Evolutionary conservation across 2,888 invertebrate species (phyloP).

Genomic region (Philaethria dido): DNA sequence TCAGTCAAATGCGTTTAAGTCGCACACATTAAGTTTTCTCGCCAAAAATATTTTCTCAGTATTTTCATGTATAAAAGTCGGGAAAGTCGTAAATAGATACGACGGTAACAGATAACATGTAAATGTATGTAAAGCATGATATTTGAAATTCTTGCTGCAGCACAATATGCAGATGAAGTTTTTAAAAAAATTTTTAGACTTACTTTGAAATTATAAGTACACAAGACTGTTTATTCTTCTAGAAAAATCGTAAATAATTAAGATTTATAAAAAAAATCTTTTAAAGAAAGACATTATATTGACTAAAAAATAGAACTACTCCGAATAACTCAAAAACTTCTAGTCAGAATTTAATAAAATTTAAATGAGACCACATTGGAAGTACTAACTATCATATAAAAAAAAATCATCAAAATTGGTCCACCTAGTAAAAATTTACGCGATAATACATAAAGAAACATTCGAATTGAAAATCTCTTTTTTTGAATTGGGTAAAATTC

Average conservation of each 20-base stretch:
- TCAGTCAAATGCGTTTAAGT: slow-evolving; percentile 6
- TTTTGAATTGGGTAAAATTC: no score
- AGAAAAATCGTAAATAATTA: not conserved
- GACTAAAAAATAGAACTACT: no score
- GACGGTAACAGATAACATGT: slow-evolving; percentile 19
- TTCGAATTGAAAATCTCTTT: no score
- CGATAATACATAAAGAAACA: no score
- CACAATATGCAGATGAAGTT: slow-evolving; percentile 15
- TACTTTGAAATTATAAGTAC: not conserved
- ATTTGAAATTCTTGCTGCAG: slow-evolving; percentile 25
- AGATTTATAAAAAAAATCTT: not conserved
- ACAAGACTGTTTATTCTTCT: not conserved
- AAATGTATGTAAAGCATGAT: slow-evolving; percentile 21
- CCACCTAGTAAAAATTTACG: no score
- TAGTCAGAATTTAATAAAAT: no score
- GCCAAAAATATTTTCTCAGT: slow-evolving; percentile 8
- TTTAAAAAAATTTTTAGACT: slow-evolving; percentile 11
- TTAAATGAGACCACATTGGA: no score
- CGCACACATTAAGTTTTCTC: slow-evolving; percentile 3
- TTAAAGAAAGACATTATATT: no score
- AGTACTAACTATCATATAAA: no score
- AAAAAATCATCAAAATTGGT: no score
- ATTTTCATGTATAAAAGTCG: slow-evolving; percentile 10
- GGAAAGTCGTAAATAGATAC: slow-evolving; percentile 17
- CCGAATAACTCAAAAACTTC: no score